A percentile compares a stretch with the other conserved stretches of the same genome.
These are phyloP conservation scores for Machimus rusticus DNA, from an alignment of 2,888 invertebrate species.

Conservation along the genomic window DNA sequence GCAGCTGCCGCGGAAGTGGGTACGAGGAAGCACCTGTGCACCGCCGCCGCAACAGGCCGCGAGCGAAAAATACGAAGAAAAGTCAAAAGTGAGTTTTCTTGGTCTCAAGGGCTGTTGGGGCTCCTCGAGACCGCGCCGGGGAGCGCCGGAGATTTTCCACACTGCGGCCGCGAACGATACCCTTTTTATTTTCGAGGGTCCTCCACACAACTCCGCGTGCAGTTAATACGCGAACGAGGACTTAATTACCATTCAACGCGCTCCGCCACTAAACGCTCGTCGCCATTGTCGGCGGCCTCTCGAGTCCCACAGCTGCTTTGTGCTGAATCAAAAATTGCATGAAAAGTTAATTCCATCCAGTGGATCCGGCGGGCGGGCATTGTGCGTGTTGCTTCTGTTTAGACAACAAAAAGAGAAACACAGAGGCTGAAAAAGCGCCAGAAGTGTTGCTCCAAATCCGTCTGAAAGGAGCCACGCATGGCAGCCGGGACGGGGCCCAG, in stretches of 20 bases:
- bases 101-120: not conserved
- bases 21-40: not conserved
- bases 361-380: not conserved
- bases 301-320: not conserved
- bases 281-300: not conserved
- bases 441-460: conserved; percentile 12
- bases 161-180: not conserved
- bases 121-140: not conserved
- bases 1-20: not conserved
- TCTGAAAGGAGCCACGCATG: conserved; percentile 4
- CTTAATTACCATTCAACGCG: not conserved
- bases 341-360: not conserved
- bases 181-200: not conserved
- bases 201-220: not conserved
- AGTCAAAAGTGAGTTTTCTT: not conserved
- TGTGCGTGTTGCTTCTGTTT: not conserved
- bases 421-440: not conserved
- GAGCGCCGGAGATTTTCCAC: not conserved
- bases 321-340: not conserved
- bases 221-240: not conserved
- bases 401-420: not conserved
- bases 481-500: not conserved
- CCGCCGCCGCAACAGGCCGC: not conserved
- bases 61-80: not conserved
- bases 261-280: not conserved